A percentile compares a stretch with the other conserved stretches of the same genome.
These are phyloP conservation scores for Rotaria sp. DNA, from an alignment of 2,888 invertebrate species.

Conservation along the genomic window DNA sequence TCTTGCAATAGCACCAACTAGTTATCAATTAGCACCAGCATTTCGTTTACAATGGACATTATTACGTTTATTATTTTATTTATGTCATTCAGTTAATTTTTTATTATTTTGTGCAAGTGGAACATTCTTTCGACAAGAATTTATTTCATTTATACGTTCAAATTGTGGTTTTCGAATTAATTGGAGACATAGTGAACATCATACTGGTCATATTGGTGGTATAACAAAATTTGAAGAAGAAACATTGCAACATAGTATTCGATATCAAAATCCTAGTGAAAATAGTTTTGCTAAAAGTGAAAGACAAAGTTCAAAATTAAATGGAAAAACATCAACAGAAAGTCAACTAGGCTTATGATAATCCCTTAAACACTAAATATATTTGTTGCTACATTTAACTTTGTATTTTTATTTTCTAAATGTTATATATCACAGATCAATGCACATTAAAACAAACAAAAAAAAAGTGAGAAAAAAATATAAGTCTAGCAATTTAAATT, in stretches of 20 bases:
- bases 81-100: constrained; percentile 28
- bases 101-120: constrained; percentile 8
- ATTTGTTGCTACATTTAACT: background rate
- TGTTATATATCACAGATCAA: background rate
- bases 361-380: no score
- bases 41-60: background rate
- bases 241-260: background rate
- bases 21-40: background rate
- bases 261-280: no score
- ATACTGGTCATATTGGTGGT: background rate
- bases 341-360: background rate
- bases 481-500: background rate
- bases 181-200: background rate
- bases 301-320: background rate
- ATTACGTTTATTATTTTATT: background rate
- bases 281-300: no score
- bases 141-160: background rate
- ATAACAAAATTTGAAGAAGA: background rate
- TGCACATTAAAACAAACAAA: background rate
- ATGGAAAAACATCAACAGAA: background rate
- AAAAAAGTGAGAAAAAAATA: background rate
- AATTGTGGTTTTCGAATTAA: background rate
- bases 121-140: constrained; percentile 6
- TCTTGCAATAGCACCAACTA: background rate
- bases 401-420: background rate